Base-by-base conservation (phyloP, 2,113 vertebrate genomes). In the Hippocampus guttulatus region DNA sequence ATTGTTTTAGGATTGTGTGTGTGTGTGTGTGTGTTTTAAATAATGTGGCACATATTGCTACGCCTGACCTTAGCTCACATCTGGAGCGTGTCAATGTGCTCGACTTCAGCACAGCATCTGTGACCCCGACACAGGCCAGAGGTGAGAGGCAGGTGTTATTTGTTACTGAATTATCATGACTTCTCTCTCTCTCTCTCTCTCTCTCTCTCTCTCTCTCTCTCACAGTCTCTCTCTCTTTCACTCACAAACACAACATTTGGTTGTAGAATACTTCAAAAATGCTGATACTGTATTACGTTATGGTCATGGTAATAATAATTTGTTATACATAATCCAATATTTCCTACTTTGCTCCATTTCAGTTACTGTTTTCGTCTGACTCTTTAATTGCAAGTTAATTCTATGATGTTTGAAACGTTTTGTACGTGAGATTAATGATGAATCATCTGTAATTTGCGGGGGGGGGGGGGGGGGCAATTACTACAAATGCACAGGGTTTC, bases 1-100 rank as follows among this genome's bases (percentile, higher is more conserved):
- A 86, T 84, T 88, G 86, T 73, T 70, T 74, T 79, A 74, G 81
- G 74, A 77, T 66, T 75, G 77, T 67, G 33, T 6, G 33, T 38
- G 33, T 6, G 33, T 6, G 33, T 6, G 33, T 38, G 33, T 6
- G 33, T 38, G 33, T 38, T 38, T 38, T 38, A 38, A 38, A 6
- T 38, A 38, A 38, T 38, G 33, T 38, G 33, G 33, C 5, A 33
- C 30, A 5, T 38, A 38, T 38, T 38, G 33, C 33, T 38, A 38
- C 5, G 0, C 33, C 33, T 38, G 33, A 38, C 33, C 33, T 38
- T 5, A 38, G 33, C 0, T 38, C 33, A 38, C 74, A 54, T 77
- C 69, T 23, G 55, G 57, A 41, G 8, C 47, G 18, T 60, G 47
- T 14, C 2, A 5, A 23, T 68, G 21, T 58, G n/a, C 21, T 43